phyloP scores from a whole-genome alignment of 1,140 invertebrate genomes.

The Scaptomyza montana region DNA sequence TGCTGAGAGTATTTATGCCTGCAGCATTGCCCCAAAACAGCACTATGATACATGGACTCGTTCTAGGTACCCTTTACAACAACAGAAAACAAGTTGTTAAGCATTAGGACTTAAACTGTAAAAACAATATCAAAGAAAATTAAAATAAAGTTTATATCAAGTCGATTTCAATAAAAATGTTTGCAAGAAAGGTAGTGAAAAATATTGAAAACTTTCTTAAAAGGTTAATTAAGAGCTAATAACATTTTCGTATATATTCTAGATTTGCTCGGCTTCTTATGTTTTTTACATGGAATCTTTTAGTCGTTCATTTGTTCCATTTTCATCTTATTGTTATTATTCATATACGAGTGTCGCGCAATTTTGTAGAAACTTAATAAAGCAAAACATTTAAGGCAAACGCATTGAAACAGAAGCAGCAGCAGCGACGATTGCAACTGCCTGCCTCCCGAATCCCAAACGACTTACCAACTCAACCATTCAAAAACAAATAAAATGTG shows the following conservation, averaged over 20 bases:
- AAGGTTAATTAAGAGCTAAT: too few relatives aligned
- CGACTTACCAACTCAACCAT: neutral
- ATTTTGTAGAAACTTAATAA: conserved; percentile 82
- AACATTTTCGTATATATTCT: too few relatives aligned
- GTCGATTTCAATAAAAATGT: too few relatives aligned
- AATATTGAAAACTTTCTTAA: too few relatives aligned
- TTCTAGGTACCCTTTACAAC: conserved; percentile 17
- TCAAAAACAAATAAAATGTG: conserved; percentile 34
- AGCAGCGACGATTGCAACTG: neutral
- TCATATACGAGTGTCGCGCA: conserved; percentile 74
- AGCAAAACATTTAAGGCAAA: conserved; percentile 62
- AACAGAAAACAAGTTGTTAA: neutral
- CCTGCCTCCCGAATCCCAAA: conserved; percentile 21
- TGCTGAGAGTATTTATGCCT: conserved; percentile 8
- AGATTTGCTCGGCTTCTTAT: too few relatives aligned
- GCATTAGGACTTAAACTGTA: neutral
- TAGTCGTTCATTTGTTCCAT: neutral
- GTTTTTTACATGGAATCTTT: conserved; percentile 1
- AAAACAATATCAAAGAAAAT: too few relatives aligned
- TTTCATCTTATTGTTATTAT: conserved; percentile 59
- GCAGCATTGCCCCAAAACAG: conserved; percentile 13
- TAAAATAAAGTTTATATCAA: too few relatives aligned
- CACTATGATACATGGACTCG: conserved; percentile 16
- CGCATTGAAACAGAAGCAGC: conserved; percentile 19
- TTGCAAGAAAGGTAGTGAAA: too few relatives aligned